These are phyloP conservation scores for Ictalurus punctatus DNA, from an alignment of 2,113 vertebrate genomes.

Conservation along the genomic window DNA sequence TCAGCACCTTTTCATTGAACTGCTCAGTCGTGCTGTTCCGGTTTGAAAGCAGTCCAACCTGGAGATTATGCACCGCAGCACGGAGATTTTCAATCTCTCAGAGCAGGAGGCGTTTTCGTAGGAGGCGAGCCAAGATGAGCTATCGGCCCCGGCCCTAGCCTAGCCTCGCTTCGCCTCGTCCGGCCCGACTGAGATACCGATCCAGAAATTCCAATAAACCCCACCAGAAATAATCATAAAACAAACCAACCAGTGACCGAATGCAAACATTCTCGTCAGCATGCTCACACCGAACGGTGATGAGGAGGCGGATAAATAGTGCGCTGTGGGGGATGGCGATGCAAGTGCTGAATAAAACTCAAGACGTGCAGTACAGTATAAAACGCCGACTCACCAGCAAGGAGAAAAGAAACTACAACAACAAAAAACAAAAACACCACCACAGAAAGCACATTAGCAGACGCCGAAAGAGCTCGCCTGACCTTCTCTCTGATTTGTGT, in stretches of 20 bases:
- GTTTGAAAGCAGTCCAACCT: conserved; percentile 29
- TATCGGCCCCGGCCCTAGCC: background rate
- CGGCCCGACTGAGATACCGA: conserved; percentile 37
- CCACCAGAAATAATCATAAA: conserved; percentile 32
- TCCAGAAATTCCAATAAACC: conserved; percentile 44
- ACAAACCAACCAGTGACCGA: conserved; percentile 32
- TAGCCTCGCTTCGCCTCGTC: background rate
- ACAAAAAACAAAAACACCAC: background rate
- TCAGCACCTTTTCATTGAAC: background rate
- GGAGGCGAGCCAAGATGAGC: conserved; percentile 21
- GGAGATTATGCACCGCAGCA: conserved; percentile 16
- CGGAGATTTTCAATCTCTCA: conserved; percentile 32
- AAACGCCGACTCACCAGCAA: background rate
- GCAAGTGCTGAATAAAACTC: background rate
- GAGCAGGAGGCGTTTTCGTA: conserved; percentile 22
- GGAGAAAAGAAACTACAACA: background rate
- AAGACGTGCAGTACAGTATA: background rate
- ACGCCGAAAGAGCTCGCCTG: background rate
- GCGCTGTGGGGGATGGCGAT: background rate
- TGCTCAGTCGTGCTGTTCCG: conserved; percentile 4
- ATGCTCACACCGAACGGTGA: background rate
- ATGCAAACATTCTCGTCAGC: background rate
- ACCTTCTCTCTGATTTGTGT: background rate
- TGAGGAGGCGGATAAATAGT: background rate
- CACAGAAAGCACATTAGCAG: conserved; percentile 1